phyloP scores from a whole-genome alignment of 2,113 vertebrate genomes.

The Murina feae region DNA sequence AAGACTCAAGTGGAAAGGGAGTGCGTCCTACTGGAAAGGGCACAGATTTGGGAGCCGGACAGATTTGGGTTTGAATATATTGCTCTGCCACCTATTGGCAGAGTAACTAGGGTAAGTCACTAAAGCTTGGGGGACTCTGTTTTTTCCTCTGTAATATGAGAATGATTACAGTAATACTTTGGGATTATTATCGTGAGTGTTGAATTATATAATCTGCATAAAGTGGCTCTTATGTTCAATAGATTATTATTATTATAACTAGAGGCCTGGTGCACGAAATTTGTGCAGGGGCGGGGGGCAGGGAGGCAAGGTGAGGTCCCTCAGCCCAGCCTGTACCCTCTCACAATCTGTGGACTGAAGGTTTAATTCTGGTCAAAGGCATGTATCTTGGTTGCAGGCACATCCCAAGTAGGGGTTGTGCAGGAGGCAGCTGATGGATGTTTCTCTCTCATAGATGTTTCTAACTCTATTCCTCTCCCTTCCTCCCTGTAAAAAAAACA shows the following conservation, averaged over 20 bases:
- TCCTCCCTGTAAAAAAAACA: too few species aligned
- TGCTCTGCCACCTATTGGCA: background rate
- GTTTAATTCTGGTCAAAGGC: too few species aligned
- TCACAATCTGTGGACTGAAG: too few species aligned
- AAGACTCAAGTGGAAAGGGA: background rate
- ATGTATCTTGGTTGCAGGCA: too few species aligned
- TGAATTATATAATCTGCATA: background rate
- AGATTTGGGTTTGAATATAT: constrained; percentile 12
- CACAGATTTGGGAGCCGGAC: background rate
- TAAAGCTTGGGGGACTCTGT: background rate
- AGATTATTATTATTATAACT: background rate
- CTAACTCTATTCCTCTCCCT: too few species aligned
- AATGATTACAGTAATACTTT: background rate
- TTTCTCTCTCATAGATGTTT: too few species aligned
- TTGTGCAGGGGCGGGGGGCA: too few species aligned
- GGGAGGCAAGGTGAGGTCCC: too few species aligned
- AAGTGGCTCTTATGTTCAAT: background rate
- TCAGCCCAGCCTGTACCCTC: too few species aligned
- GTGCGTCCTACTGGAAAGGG: background rate
- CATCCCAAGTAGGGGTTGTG: too few species aligned
- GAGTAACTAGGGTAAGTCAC: background rate
- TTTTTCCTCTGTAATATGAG: constrained; percentile 21
- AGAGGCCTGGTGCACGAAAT: too few species aligned
- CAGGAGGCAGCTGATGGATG: too few species aligned
- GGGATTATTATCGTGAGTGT: background rate